Conservation (phyloP, 2,888 invertebrate genomes). For the Endotricha flammealis region DNA sequence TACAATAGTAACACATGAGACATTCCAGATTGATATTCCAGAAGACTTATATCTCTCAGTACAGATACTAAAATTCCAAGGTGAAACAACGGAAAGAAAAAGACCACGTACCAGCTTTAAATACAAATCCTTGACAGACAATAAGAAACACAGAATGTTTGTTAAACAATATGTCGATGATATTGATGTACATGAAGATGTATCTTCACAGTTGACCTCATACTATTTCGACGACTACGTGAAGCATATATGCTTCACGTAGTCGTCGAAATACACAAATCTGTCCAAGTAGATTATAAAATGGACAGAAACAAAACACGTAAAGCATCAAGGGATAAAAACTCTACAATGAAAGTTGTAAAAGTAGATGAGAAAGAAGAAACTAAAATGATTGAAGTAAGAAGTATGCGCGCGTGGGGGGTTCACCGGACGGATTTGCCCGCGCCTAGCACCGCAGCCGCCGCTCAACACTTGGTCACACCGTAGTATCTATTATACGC, state of each 20-base stretch:
- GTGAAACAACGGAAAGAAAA: constrained; percentile 41
- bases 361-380: too few species aligned
- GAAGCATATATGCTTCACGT: constrained; percentile 54
- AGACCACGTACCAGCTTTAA: constrained; percentile 57
- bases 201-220: constrained; percentile 48
- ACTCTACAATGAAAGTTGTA: too few species aligned
- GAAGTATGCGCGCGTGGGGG: too few species aligned
- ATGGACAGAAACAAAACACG: too few species aligned
- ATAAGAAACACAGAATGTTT: constrained; percentile 61
- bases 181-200: constrained; percentile 36
- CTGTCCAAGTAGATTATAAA: too few species aligned
- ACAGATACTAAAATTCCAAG: constrained; percentile 62
- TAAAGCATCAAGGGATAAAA: too few species aligned
- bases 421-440: too few species aligned
- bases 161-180: constrained; percentile 54
- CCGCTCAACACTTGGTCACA: too few species aligned
- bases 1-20: constrained; percentile 24
- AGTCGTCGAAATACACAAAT: too few species aligned
- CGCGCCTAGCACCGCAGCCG: too few species aligned
- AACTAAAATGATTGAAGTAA: too few species aligned
- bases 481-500: too few species aligned
- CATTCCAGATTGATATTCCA: constrained; percentile 23
- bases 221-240: constrained; percentile 62
- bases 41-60: constrained; percentile 58
- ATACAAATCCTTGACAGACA: constrained; percentile 45